Base-by-base conservation (phyloP, 2,113 vertebrate genomes). In the Aptenodytes patagonicus region DNA sequence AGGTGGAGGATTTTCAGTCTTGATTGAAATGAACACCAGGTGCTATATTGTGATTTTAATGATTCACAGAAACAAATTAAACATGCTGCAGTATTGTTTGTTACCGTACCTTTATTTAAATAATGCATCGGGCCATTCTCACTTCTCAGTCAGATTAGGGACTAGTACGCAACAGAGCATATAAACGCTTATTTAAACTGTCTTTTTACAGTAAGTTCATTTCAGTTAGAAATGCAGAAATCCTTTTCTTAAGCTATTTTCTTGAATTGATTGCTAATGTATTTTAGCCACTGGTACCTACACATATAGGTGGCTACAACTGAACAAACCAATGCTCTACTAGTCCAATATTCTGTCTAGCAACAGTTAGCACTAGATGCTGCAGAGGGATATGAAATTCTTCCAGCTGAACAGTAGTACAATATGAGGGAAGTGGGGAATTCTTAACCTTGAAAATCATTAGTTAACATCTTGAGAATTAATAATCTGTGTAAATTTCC, bases 1-100 rank as follows among this genome's bases (percentile, higher is more conserved):
- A 95, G 76, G 83, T 94, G 62, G 70, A 83, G 44, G 58, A 64
- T 95, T 93, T 95, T 96, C 75, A 92, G 44, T 51, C 54, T 93
- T 87, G 75, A 81, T 73, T 90, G 92, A 96, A 96, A 97, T 87
- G 83, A 97, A 87, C 20, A 52, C 15, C 55, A 94, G 82, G 80
- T 95, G 84, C 47, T 89, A 64, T 94, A 89, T 22, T 89, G 65
- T 72, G 72, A 36, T 95, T 90, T 94, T 87, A 93, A 82, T 85
- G 79, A 93, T 82, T 71, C 80, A 64, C 69, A 89, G 46, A 85
- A 71, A 79, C 22, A 89, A 95, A 94, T 65, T 86, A 85, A 96
- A 93, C 7, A 3, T 86, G 15, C 42, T 83, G 29, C 31, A 89
- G n/a, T 68, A 55, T 69, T 9, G 5, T 79, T 94, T 96, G 38